A percentile compares a stretch with the other conserved stretches of the same genome.
These are phyloP conservation scores for Branchipolynoe longqiensis DNA, from an alignment of 2,888 invertebrate species.

Conservation along the genomic window DNA sequence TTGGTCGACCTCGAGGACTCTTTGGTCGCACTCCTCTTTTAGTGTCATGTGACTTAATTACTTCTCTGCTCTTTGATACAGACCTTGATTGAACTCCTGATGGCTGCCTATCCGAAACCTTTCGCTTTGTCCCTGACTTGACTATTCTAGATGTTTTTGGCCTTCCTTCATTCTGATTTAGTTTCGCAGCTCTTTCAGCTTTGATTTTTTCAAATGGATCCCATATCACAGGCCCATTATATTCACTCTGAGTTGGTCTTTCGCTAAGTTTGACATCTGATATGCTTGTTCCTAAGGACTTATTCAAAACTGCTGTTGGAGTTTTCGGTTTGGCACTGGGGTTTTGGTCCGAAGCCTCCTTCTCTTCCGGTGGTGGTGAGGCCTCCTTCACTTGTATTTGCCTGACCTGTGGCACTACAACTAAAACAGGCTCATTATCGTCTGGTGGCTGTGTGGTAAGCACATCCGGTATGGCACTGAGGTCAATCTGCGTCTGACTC, in stretches of 20 bases:
- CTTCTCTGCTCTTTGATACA: slow-evolving; percentile 52
- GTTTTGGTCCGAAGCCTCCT: too few species aligned
- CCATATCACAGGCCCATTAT: slow-evolving; percentile 64
- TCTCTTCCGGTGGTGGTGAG: background rate
- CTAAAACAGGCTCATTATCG: background rate
- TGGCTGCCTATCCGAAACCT: slow-evolving; percentile 11
- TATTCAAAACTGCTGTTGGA: background rate
- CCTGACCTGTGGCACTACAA: background rate
- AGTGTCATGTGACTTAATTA: background rate
- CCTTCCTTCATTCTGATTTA: background rate
- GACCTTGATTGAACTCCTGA: background rate
- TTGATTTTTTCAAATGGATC: slow-evolving; percentile 65
- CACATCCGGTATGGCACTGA: slow-evolving; percentile 12
- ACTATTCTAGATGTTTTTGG: background rate
- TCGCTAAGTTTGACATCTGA: slow-evolving; percentile 27
- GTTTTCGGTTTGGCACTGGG: too few species aligned
- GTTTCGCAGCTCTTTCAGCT: background rate
- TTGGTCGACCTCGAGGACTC: slow-evolving; percentile 2
- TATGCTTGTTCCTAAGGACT: background rate
- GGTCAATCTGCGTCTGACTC: slow-evolving; percentile 36
- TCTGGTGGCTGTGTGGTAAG: background rate
- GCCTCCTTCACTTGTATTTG: slow-evolving; percentile 30
- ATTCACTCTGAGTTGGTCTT: slow-evolving; percentile 33
- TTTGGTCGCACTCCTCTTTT: slow-evolving; percentile 32
- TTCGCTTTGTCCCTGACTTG: slow-evolving; percentile 39